Evolutionary conservation across 2,888 invertebrate species (phyloP), one percentile per base, ranked within the genome.

Genomic region (Euclidia mi): DNA sequence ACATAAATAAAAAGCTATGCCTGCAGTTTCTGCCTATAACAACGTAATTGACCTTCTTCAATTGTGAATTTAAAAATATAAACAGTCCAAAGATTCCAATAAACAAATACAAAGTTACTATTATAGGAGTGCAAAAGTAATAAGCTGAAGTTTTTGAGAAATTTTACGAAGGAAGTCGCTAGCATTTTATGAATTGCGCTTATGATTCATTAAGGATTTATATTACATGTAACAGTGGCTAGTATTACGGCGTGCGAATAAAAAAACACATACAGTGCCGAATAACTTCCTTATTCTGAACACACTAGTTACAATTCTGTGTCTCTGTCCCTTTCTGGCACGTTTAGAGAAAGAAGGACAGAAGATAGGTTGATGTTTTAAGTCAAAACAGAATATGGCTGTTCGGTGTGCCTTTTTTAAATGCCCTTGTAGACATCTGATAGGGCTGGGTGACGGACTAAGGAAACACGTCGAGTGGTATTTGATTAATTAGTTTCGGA

Each of bases 391-490:
- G 71, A 75, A 71, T 76, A 73, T 53, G 69, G 10, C 63, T 29
- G 60, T 51, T 42, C n/a, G 37, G 56, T 60, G 51, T 64, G 70
- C 66, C 61, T 78, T 76, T 69, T 32, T 67, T 61, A 71, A 66
- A 58, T 44, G 58, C 65, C 77, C 78, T 65, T 74, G 76, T 78
- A 62, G 82, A 79, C 64, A 84, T 79, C 61, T 70, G 78, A 82
- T 82, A 79, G 75, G 65, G 25, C 9, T 34, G 49, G 56, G 65
- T 74, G 74, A 59, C 70, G 56, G 74, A 68, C 69, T 66, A 50
- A 45, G 28, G 43, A 56, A 62, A 81, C 55, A 34, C 15, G 25
- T 67, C 49, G 73, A 78, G 74, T 61, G 35, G 49, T 12, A 4
- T 37, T 4, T 48, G 12, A 49, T 42, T 29, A 17, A 42, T 49